Evolutionary conservation across 2,888 invertebrate species (phyloP), one percentile per base, ranked within the genome.

Genomic region (Macrostomum cliftonense): DNA sequence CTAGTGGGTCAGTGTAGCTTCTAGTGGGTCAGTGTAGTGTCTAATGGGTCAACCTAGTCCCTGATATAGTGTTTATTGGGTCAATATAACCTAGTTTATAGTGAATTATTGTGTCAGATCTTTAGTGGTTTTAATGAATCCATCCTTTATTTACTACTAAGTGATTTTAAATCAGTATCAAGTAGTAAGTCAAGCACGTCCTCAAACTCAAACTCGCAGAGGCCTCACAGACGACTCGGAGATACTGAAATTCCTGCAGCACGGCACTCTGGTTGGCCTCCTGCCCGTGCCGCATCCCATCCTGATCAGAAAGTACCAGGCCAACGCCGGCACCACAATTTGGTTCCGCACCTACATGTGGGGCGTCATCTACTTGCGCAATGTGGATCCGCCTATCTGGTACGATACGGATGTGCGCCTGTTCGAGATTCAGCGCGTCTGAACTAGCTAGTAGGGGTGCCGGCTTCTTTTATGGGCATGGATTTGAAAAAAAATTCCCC

Each of bases 341-440:
- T 97, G 97, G 97, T 97, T 97, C 75, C 77, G 95, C 49, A 97
- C 95, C 0, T 99, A 97, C 70, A 86, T 97, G 79, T 99, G 95
- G 95, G 97, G 95, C 46, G 88, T 97, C 49, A 93, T 99, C 58
- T 97, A 97, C 72, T 77, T 97, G 61, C 80, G 88, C 62, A 97
- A 97, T 72, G 83, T 91, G 48, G 93, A 95, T 67, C 97, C 97
- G 12, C 93, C 97, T 0, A 83, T 97, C 58, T 97, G 97, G 97
- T 95, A 93, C 71, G 95, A 97, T 69, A 97, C 97, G 0, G 88
- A 95, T 64, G 95, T 97, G 46, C 93, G 93, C 71, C 75, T 97
- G 55, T 97, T 97, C 74, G 97, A 97, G 76, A 95, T 97, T 63
- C 95, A 97, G 70, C 55, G 69, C 47, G 65, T 69, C 16, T 71